Percentiles rank a stretch among this genome's conserved stretches.
phyloP scores from a whole-genome alignment of 2,888 invertebrate species.

The Heteromurus nitidus region DNA sequence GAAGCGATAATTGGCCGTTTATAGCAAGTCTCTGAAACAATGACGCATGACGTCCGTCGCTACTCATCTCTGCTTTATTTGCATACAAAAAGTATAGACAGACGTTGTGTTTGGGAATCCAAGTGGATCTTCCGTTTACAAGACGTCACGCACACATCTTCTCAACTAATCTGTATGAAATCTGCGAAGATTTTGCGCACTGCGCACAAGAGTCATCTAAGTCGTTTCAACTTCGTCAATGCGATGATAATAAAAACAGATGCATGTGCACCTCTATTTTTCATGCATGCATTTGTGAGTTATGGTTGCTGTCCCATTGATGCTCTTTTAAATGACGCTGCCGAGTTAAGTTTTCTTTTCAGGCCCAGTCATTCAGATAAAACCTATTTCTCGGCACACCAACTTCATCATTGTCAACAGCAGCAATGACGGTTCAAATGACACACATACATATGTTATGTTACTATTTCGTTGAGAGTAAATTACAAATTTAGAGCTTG shows the following conservation, averaged over 20 bases:
- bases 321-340: slow-evolving; percentile 25
- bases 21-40: slow-evolving; percentile 41
- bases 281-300: too few relatives aligned
- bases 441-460: slow-evolving; percentile 7
- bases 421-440: neutral
- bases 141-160: neutral
- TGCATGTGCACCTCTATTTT: neutral
- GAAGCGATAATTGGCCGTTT: slow-evolving; percentile 30
- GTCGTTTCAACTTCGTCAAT: too few relatives aligned
- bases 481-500: too few relatives aligned
- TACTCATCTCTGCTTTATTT: slow-evolving; percentile 36
- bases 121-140: slow-evolving; percentile 39
- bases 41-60: slow-evolving; percentile 8
- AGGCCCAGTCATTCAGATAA: slow-evolving; percentile 29
- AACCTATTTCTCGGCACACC: slow-evolving; percentile 12
- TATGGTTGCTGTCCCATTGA: slow-evolving; percentile 31
- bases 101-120: slow-evolving; percentile 29
- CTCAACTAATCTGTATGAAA: neutral
- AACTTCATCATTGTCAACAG: slow-evolving; percentile 22
- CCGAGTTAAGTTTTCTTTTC: slow-evolving; percentile 19
- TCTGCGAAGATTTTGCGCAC: too few relatives aligned
- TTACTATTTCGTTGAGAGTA: neutral
- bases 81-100: too few relatives aligned
- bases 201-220: too few relatives aligned
- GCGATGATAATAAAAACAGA: too few relatives aligned